Evolutionary conservation across 2,888 invertebrate species (phyloP).

Genomic region (Anoncus sp.): DNA sequence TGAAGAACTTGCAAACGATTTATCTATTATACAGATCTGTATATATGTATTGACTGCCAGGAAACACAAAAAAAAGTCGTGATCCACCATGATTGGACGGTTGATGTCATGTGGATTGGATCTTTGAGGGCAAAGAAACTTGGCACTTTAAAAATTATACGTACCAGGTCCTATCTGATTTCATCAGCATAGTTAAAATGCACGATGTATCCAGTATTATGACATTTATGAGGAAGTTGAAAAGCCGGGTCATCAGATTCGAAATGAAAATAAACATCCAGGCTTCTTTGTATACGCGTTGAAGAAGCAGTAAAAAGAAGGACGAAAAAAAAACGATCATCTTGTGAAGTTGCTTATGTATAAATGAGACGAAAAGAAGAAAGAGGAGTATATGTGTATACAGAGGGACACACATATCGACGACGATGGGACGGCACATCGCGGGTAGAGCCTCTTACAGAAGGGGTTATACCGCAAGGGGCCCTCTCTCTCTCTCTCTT

Average conservation of each 20-base stretch:
- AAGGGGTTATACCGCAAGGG: constrained; percentile 71
- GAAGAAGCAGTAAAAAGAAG: constrained; percentile 32
- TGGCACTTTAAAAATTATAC: too few species aligned
- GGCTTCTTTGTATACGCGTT: too few species aligned
- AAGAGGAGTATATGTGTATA: too few species aligned
- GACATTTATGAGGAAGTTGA: background rate
- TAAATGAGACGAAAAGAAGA: constrained; percentile 45
- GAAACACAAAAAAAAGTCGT: background rate
- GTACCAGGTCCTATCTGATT: too few species aligned
- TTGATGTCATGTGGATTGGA: background rate
- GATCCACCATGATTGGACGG: background rate
- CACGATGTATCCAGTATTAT: too few species aligned
- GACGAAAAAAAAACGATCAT: too few species aligned
- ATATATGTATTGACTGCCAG: constrained; percentile 7
- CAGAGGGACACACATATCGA: constrained; percentile 35
- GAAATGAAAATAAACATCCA: too few species aligned
- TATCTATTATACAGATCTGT: constrained; percentile 12
- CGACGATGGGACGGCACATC: constrained; percentile 56
- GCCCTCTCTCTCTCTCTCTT: constrained; percentile 71
- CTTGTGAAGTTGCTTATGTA: constrained; percentile 33
- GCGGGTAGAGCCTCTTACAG: constrained; percentile 34
- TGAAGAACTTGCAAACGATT: background rate
- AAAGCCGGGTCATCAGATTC: background rate
- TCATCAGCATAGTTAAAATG: too few species aligned
- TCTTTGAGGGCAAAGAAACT: too few species aligned